Evolutionary conservation across 2,797 vertebrate genomes (phyloP), one percentile per base, ranked within the genome.

Genomic region (Limosa lapponica): DNA sequence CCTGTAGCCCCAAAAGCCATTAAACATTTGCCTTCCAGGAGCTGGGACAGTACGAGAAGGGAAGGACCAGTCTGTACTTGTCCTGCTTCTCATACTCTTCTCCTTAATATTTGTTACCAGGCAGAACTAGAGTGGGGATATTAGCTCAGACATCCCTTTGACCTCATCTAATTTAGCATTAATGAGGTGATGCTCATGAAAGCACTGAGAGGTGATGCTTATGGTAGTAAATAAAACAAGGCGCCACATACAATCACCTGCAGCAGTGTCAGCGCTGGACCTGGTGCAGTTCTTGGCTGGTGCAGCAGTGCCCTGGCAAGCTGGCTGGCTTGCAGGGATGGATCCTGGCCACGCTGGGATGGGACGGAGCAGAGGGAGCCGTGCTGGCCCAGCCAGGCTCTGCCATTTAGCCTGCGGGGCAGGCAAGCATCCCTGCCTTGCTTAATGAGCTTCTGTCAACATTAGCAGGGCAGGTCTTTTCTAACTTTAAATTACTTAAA

Each of bases 391-490:
- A 30, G 58, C 75, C 74, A 71, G 69, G 32, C 90, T 67, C 44
- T 70, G 61, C 74, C 82, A 69, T 36, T 62, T 13, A 51, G 55
- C 90, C 87, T 73, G 44, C 2, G 1, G 73, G 82, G 66, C 80
- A 84, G 64, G 55, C 51, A 39, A 94, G 46, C 51, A 72, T 39
- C 88, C 32, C 75, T 91, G 77, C 58, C 88, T 58, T 32, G 22
- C 80, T 62, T 79, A 86, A 92, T 19, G 22, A 93, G 70, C 51
- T 81, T 79, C 78, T 82, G 92, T 87, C 91, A 93, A 94, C 65
- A 77, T 30, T 43, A 83, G 64, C 62, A 84, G 55, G 69, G 85
- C 54, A 95, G 58, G 54, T 79, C 52, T 69, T 79, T 30, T 92
- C 67, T 79, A 77, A 75, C 36, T 79, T 75, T 39, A 66, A 78